Evolutionary conservation across 2,113 vertebrate species (phyloP).

Genomic region (Xenopus borealis): DNA sequence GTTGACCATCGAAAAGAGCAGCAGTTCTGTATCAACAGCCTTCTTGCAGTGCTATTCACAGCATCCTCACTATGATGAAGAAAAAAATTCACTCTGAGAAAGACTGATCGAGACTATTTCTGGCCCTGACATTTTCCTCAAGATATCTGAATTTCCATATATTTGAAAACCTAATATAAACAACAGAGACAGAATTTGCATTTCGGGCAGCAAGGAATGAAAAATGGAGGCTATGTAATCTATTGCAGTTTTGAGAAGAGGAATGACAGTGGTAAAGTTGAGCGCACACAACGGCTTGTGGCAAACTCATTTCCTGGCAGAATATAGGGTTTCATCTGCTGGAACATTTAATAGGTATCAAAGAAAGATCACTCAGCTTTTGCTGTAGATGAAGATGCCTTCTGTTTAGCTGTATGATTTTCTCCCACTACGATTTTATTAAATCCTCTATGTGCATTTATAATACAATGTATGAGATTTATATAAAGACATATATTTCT

Average conservation of each 20-base stretch:
- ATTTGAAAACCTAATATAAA: slow-evolving; percentile 86
- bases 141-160: slow-evolving; percentile 78
- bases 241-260: slow-evolving; percentile 69
- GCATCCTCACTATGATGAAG: slow-evolving; percentile 46
- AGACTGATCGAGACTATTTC: slow-evolving; percentile 65
- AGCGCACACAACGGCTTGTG: slow-evolving; percentile 64
- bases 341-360: slow-evolving; percentile 76
- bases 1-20: neutral
- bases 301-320: slow-evolving; percentile 78
- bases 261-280: slow-evolving; percentile 66
- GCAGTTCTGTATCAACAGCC: slow-evolving; percentile 11
- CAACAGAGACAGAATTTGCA: slow-evolving; percentile 77
- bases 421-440: slow-evolving; percentile 64
- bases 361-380: slow-evolving; percentile 68
- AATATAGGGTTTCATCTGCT: slow-evolving; percentile 74
- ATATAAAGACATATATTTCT: slow-evolving; percentile 67
- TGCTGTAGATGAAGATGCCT: slow-evolving; percentile 52
- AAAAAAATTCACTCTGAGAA: slow-evolving; percentile 59
- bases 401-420: slow-evolving; percentile 55
- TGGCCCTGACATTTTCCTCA: slow-evolving; percentile 76
- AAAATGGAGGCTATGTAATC: slow-evolving; percentile 72
- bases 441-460: slow-evolving; percentile 67
- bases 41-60: slow-evolving; percentile 19
- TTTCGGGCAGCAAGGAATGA: slow-evolving; percentile 76
- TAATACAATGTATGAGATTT: slow-evolving; percentile 70